Conservation (phyloP, 2,113 vertebrate genomes). For the Amphiprion ocellaris region DNA sequence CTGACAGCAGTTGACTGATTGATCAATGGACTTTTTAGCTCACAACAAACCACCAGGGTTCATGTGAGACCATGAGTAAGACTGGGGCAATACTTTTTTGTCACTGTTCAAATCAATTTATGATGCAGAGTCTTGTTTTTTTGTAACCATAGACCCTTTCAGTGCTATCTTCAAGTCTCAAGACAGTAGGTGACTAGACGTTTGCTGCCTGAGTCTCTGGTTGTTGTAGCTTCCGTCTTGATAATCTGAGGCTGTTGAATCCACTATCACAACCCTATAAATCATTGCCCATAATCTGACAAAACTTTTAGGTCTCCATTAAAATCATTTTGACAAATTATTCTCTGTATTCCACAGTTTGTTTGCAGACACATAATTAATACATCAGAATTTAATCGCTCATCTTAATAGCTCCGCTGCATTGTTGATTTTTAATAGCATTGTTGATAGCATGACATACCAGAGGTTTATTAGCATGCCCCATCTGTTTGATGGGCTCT, state of each 20-base stretch:
- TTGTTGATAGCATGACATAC: conserved; percentile 24
- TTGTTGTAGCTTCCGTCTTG: not conserved
- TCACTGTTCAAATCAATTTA: conserved; percentile 18
- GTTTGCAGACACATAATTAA: conserved; percentile 43
- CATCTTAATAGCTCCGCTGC: conserved; percentile 29
- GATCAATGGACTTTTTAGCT: conserved; percentile 72
- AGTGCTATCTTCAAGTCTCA: not conserved
- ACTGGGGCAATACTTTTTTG: conserved; percentile 18
- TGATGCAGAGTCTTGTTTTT: not conserved
- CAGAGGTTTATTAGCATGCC: conserved; percentile 59
- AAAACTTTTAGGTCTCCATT: not conserved
- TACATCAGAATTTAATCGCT: conserved; percentile 37
- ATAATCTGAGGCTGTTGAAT: conserved; percentile 8
- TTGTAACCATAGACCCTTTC: not conserved
- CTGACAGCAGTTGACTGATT: conserved; percentile 65
- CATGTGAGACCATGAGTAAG: conserved; percentile 31
- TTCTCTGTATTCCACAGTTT: not conserved
- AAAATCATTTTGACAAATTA: not conserved
- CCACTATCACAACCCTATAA: not conserved
- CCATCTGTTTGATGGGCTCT: conserved; percentile 61
- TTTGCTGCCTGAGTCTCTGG: conserved; percentile 4
- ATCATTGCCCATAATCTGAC: not conserved
- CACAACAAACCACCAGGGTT: conserved; percentile 38
- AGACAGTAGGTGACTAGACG: conserved; percentile 4
- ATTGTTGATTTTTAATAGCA: conserved; percentile 50